phyloP scores from a whole-genome alignment of 2,797 vertebrate species.

The Thalassophryne amazonica region DNA sequence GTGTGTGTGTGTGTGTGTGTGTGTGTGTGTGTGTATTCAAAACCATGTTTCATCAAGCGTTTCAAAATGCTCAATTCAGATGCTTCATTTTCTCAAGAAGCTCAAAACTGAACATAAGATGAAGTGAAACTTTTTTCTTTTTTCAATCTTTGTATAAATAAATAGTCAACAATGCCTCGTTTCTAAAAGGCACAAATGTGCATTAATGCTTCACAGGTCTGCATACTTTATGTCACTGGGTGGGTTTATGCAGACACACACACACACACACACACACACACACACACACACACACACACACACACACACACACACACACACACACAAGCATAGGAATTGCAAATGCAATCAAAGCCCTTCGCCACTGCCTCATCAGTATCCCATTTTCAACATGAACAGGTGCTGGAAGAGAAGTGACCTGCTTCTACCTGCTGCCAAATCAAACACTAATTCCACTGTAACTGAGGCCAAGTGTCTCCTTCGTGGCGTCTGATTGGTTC shows the following conservation, averaged over 20 bases:
- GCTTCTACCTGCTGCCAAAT: conserved; percentile 61
- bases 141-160: too few relatives aligned
- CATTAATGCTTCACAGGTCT: not conserved
- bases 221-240: not conserved
- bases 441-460: conserved; percentile 53
- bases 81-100: too few relatives aligned
- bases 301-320: not conserved
- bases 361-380: conserved; percentile 48
- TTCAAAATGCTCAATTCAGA: too few relatives aligned
- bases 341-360: conserved; percentile 65
- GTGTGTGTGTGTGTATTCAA: too few relatives aligned
- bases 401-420: conserved; percentile 52
- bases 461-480: conserved; percentile 58
- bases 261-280: not conserved
- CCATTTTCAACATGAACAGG: conserved; percentile 50
- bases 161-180: conserved; percentile 1
- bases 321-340: conserved; percentile 43
- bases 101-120: not conserved
- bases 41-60: too few relatives aligned
- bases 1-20: too few relatives aligned
- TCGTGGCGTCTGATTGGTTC: conserved; percentile 44
- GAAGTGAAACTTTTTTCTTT: not conserved
- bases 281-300: not conserved
- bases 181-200: not conserved
- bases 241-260: not conserved